Evolutionary conservation across 2,113 vertebrate genomes (phyloP).

Genomic region (Australoheros scitulus): DNA sequence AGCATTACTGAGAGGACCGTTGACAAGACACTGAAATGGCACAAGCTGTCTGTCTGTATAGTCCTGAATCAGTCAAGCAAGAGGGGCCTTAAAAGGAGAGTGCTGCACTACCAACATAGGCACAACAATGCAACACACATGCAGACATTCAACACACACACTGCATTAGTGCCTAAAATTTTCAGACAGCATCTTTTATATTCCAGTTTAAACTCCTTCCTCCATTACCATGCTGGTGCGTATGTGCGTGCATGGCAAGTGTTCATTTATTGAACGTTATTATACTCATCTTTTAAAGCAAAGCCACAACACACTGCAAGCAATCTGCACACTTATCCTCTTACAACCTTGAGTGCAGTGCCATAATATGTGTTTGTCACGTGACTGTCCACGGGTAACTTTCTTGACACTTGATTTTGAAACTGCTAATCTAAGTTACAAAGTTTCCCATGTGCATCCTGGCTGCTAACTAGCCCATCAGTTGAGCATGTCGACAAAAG

Average conservation of each 20-base stretch:
- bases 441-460: neutral
- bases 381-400: conserved; percentile 2
- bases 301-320: neutral
- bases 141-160: conserved; percentile 9
- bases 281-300: neutral
- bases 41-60: conserved; percentile 61
- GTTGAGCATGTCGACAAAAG: neutral
- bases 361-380: neutral
- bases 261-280: neutral
- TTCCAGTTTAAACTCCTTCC: neutral
- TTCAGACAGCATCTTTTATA: neutral
- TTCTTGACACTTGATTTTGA: conserved; percentile 3
- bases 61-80: conserved; percentile 62
- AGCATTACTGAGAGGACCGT: conserved; percentile 47
- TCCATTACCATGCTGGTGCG: neutral
- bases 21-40: conserved; percentile 67
- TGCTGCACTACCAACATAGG: conserved; percentile 25
- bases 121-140: conserved; percentile 43
- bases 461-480: conserved; percentile 23
- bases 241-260: neutral
- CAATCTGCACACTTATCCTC: neutral
- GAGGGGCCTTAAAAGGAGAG: conserved; percentile 40
- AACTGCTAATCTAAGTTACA: neutral
- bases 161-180: conserved; percentile 9
- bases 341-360: neutral